Percentiles rank a stretch among this genome's conserved stretches.
Conservation (phyloP, 2,797 vertebrate species). For the Discoglossus pictus region DNA sequence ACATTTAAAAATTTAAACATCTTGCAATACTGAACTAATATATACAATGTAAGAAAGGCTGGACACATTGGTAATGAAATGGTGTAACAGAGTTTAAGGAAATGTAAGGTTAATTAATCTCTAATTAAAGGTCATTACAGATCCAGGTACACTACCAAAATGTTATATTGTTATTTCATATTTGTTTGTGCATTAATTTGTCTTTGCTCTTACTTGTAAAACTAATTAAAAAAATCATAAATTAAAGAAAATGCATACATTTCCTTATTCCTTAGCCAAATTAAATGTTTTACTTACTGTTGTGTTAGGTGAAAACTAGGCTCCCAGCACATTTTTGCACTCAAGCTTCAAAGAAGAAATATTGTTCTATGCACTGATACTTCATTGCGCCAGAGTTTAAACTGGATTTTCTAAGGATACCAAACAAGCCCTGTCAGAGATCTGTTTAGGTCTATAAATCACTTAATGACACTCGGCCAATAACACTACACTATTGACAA, state of each 20-base stretch:
- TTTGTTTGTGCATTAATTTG: no score
- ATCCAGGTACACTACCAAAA: no score
- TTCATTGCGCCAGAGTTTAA: constrained; percentile 5
- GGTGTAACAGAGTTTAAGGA: no score
- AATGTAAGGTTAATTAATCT: no score
- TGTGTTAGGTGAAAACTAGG: neutral
- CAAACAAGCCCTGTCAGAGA: constrained; percentile 22
- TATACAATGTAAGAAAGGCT: no score
- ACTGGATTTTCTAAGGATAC: constrained; percentile 29
- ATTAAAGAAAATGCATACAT: neutral
- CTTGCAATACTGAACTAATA: no score
- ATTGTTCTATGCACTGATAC: constrained; percentile 8
- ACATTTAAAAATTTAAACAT: no score
- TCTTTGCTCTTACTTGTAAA: no score
- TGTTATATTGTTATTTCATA: no score
- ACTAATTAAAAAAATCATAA: no score
- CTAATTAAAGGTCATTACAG: no score
- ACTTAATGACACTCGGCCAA: constrained; percentile 37
- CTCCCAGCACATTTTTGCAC: neutral
- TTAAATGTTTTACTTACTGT: neutral
- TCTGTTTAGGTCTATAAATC: constrained; percentile 39
- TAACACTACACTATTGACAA: constrained; percentile 40
- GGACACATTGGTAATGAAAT: no score
- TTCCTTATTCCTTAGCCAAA: neutral
- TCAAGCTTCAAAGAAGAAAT: constrained; percentile 6